Conservation (phyloP, 2,797 vertebrate species). For the Hyperoplus lanceolatus region DNA sequence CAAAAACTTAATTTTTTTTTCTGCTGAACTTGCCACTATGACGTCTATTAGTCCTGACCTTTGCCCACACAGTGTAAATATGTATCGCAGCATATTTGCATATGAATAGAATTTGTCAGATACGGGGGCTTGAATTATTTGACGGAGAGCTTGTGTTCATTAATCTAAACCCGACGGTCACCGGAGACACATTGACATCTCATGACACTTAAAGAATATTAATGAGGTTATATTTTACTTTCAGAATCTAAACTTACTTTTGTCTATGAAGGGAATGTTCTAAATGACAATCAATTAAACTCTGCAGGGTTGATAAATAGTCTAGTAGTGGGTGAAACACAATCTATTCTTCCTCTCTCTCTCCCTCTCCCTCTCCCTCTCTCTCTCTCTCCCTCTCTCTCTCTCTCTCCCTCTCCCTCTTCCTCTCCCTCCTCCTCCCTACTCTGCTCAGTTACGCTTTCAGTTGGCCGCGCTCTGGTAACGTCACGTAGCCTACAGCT, state of each 20-base stretch:
- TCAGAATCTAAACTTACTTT: neutral
- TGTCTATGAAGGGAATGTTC: neutral
- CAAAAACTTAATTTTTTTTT: neutral
- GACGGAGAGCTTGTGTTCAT: slow-evolving; percentile 29
- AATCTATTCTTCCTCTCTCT: no score
- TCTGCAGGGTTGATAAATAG: neutral
- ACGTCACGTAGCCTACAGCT: no score
- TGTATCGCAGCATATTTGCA: slow-evolving; percentile 37
- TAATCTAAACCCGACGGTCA: slow-evolving; percentile 24
- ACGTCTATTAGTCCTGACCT: slow-evolving; percentile 9
- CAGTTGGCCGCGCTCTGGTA: no score
- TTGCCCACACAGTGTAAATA: slow-evolving; percentile 22
- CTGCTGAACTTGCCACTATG: neutral
- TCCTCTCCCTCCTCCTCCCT: no score
- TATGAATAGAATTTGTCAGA: slow-evolving; percentile 35
- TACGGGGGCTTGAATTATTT: slow-evolving; percentile 35
- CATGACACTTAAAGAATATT: slow-evolving; percentile 22
- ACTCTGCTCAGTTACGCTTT: no score
- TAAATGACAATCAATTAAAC: neutral
- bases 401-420: no score
- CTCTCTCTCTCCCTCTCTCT: no score
- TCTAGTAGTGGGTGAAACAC: no score
- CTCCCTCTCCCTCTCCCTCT: no score
- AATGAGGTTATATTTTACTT: slow-evolving; percentile 19
- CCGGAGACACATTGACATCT: slow-evolving; percentile 11